Base-by-base conservation (phyloP, 2,797 vertebrate species). In the Toxotes lorentzi region DNA sequence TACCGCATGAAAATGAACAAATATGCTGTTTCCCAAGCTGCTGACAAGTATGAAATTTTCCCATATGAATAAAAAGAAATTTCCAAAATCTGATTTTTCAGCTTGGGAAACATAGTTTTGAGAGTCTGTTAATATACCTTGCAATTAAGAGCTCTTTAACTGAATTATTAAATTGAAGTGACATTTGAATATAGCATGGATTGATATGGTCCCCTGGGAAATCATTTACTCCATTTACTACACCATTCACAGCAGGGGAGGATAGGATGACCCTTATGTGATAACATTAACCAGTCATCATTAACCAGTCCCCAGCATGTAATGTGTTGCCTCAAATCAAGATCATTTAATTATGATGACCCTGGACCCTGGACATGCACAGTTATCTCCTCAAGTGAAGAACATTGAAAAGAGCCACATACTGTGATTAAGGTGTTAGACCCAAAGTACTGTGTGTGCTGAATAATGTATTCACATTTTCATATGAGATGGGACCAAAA, bases 341-440 rank as follows among this genome's bases (percentile, higher is more conserved):
- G 81, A 85, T 85, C n/a, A 84, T 90, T 90, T 86, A 76, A 89
- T 88, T 84, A 83, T 60, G 65, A 70, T 88, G 88, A 83, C 63
- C 72, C 56, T 14, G 51, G 75, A 84, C 75, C 63, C 41, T 47
- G 68, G 68, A 64, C 68, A 80, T 64, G 43, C 67, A 78, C 51
- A 35, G 81, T 66, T 60, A 64, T 78, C 50, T 74, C 63, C 72
- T 35, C 34, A 70, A 77, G 77, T 61, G 78, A 65, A 23, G 60
- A 38, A 72, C 81, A 81, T 74, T 53, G 78, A 72, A 69, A 73
- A 23, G 40, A 34, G 47, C 21, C 65, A 48, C 58, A 71, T 72
- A 53, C 64, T 62, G 78, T 47, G 65, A 85, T 79, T 81, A 80
- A 89, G 58, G 63, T 76, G 58, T 80, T 67, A 19, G 71, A 68